Conservation (phyloP, 2,888 invertebrate genomes). For the Phalangium opilio region DNA sequence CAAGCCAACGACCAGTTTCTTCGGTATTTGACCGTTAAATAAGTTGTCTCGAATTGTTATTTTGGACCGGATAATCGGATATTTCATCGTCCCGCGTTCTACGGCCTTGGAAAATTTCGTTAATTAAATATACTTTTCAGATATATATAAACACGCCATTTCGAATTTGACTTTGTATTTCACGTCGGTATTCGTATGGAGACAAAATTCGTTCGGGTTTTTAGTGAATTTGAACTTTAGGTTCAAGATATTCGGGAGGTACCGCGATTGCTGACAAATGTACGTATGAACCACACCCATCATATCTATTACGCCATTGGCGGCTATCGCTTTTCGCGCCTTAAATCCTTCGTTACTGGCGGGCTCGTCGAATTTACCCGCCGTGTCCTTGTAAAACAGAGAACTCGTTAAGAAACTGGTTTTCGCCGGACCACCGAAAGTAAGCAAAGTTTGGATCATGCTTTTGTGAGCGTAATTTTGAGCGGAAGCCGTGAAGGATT, state of each 20-base stretch:
- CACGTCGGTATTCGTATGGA: not conserved
- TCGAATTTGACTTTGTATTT: slow-evolving; percentile 16
- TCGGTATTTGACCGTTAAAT: slow-evolving; percentile 25
- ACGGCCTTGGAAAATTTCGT: slow-evolving; percentile 19
- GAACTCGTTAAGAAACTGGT: too few relatives aligned
- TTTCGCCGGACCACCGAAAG: too few relatives aligned
- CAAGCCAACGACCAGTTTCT: slow-evolving; percentile 24
- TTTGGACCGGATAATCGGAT: slow-evolving; percentile 19
- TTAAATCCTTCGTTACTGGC: too few relatives aligned
- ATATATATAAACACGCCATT: slow-evolving; percentile 19
- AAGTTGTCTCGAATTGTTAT: slow-evolving; percentile 26
- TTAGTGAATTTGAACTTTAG: slow-evolving; percentile 9
- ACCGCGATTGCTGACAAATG: slow-evolving; percentile 7
- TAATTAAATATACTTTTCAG: slow-evolving; percentile 16
- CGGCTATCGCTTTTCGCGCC: too few relatives aligned
- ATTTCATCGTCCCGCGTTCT: slow-evolving; percentile 18
- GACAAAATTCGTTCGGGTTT: slow-evolving; percentile 11
- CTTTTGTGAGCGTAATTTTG: too few relatives aligned
- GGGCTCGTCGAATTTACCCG: too few relatives aligned
- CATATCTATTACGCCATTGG: too few relatives aligned
- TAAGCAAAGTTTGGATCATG: not conserved
- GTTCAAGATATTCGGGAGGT: slow-evolving; percentile 8
- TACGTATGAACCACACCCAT: slow-evolving; percentile 11
- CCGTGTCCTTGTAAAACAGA: too few relatives aligned
- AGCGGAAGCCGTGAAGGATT: too few relatives aligned